A percentile compares a stretch with the other conserved stretches of the same genome.
Conservation (phyloP, 2,888 invertebrate species). For the Drosophila tanythrix region DNA sequence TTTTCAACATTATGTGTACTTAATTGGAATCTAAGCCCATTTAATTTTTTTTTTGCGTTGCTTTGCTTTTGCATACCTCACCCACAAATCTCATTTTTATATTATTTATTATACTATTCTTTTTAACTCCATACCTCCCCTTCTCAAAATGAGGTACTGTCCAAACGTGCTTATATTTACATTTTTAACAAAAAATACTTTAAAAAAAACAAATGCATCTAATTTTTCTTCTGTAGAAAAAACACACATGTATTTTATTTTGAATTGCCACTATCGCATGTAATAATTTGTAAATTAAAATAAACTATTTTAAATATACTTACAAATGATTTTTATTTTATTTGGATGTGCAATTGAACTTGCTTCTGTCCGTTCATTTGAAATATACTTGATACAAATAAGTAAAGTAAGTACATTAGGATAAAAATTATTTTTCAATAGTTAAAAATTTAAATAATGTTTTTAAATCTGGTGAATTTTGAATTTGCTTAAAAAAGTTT, state of each 20-base stretch:
- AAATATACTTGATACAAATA: background rate
- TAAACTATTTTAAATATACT: background rate
- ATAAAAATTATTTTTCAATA: background rate
- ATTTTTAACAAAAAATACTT: background rate
- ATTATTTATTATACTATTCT: conserved; percentile 9
- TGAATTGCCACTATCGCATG: background rate
- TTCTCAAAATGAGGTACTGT: background rate
- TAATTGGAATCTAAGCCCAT: conserved; percentile 62
- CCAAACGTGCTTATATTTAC: background rate
- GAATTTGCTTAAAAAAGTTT: background rate
- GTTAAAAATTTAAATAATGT: background rate
- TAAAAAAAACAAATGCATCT: background rate
- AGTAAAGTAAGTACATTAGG: background rate
- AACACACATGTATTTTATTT: background rate
- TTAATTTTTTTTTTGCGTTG: conserved; percentile 38
- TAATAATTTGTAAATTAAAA: background rate
- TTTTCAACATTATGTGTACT: conserved; percentile 40
- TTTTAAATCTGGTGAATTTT: background rate
- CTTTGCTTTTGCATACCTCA: background rate
- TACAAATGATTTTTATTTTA: background rate
- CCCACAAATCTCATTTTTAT: conserved; percentile 12
- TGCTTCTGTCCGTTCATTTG: background rate
- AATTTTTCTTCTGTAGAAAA: background rate
- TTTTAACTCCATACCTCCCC: background rate
- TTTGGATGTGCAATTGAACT: background rate